Evolutionary conservation across 2,888 invertebrate genomes (phyloP).

Genomic region (Oligia fasciuncula): DNA sequence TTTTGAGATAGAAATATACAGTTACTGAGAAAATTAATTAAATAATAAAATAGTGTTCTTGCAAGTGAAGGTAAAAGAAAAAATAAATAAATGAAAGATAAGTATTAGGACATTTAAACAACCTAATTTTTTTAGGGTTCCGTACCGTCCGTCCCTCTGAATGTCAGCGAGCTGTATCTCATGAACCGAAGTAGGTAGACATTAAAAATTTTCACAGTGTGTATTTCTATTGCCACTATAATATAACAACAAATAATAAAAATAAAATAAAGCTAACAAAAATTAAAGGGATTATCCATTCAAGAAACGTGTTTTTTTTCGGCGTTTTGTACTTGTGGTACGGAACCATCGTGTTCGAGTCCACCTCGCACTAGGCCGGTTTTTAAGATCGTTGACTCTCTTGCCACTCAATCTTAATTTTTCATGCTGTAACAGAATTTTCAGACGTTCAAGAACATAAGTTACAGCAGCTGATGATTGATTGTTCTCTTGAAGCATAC

Average conservation of each 20-base stretch:
- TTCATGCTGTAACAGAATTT: slow-evolving; percentile 41
- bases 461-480: slow-evolving; percentile 33
- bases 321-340: not conserved
- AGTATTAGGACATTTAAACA: not conserved
- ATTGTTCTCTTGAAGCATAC: slow-evolving; percentile 23
- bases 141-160: too few relatives aligned
- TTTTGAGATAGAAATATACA: not conserved
- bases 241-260: too few relatives aligned
- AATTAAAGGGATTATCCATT: too few relatives aligned
- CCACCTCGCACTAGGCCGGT: not conserved
- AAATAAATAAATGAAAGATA: not conserved
- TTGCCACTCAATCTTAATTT: slow-evolving; percentile 36
- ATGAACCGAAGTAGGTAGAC: too few relatives aligned
- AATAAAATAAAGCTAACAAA: too few relatives aligned
- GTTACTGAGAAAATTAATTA: not conserved
- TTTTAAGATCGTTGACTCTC: not conserved
- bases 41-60: not conserved
- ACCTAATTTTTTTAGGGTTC: too few relatives aligned
- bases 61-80: not conserved
- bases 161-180: too few relatives aligned
- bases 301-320: too few relatives aligned
- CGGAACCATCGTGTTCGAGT: too few relatives aligned
- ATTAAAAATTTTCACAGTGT: too few relatives aligned
- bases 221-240: too few relatives aligned
- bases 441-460: slow-evolving; percentile 19